Percentiles rank a stretch among this genome's conserved stretches.
Conservation (phyloP, 2,888 invertebrate genomes). For the Sphaerolaimus hirsutus region DNA sequence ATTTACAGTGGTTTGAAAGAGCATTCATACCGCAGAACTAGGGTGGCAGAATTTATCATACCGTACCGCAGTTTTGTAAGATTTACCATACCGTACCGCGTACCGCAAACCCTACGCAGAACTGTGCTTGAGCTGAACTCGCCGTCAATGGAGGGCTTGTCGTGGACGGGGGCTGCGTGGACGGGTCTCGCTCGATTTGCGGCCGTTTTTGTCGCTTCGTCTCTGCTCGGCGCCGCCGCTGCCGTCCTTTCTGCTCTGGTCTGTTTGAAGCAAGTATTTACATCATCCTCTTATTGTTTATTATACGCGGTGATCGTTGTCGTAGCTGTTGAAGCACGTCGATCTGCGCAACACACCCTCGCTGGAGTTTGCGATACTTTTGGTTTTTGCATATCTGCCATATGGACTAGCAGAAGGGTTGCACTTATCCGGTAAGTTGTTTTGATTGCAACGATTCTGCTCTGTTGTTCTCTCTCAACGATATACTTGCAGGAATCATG, state of each 20-base stretch:
- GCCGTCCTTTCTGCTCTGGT: slow-evolving; percentile 67
- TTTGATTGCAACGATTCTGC: neutral
- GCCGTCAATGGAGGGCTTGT: slow-evolving; percentile 35
- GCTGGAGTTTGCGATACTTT: slow-evolving; percentile 87
- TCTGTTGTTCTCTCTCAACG: neutral
- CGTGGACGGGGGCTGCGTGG: slow-evolving; percentile 34
- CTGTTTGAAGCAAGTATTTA: slow-evolving; percentile 3
- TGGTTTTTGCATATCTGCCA: slow-evolving; percentile 91
- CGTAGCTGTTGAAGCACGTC: slow-evolving; percentile 59
- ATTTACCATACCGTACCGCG: slow-evolving; percentile 5
- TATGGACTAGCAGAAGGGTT: slow-evolving; percentile 92
- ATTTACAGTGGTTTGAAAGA: no score
- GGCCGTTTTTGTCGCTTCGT: slow-evolving; percentile 92
- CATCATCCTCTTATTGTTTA: neutral
- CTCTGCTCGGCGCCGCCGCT: slow-evolving; percentile 77
- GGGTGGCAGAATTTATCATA: slow-evolving; percentile 17
- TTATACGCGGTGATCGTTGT: slow-evolving; percentile 2
- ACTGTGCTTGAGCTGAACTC: slow-evolving; percentile 24
- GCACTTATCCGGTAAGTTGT: slow-evolving; percentile 51
- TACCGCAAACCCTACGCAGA: slow-evolving; percentile 9
- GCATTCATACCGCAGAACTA: no score
- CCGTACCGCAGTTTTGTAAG: no score
- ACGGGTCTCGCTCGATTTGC: slow-evolving; percentile 54
- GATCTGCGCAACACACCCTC: slow-evolving; percentile 90
- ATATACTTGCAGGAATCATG: slow-evolving; percentile 56